Evolutionary conservation across 1,140 invertebrate genomes (phyloP).

Genomic region (Lanistes nyassanus): DNA sequence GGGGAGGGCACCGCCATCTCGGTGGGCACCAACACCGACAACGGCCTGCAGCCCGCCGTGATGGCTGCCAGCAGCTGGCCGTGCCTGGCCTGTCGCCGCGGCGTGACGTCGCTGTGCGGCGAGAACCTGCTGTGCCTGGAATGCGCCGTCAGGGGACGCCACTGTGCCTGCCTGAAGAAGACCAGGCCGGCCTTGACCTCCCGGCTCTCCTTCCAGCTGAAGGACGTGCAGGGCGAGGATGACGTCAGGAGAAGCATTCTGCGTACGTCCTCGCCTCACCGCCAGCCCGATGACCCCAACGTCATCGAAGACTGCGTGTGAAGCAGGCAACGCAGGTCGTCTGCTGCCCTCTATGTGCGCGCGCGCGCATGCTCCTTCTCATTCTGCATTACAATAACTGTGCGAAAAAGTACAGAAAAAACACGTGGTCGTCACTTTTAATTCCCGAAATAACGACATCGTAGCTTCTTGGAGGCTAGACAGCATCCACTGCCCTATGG

Average conservation of each 20-base stretch:
- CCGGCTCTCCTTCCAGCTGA: slow-evolving; percentile 16
- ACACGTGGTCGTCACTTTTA: no score
- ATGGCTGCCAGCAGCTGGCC: no score
- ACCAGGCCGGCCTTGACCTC: not conserved
- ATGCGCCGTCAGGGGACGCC: slow-evolving; percentile 20
- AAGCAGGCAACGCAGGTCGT: not conserved
- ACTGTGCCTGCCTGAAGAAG: not conserved
- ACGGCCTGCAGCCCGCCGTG: no score
- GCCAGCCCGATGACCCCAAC: not conserved
- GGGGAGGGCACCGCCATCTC: not conserved
- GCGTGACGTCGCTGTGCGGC: not conserved
- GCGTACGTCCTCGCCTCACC: not conserved
- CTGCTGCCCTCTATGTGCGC: no score
- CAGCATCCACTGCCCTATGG: no score
- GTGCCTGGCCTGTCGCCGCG: not conserved
- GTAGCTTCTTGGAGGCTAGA: no score
- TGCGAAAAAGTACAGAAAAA: no score
- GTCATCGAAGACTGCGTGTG: slow-evolving; percentile 8
- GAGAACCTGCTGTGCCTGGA: slow-evolving; percentile 17
- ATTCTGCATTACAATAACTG: no score
- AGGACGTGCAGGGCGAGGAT: not conserved
- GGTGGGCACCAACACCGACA: slow-evolving; percentile 18
- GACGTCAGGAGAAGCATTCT: not conserved
- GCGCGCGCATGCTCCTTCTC: no score
- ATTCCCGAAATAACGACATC: no score